phyloP scores from a whole-genome alignment of 2,888 invertebrate genomes.

The Meteorus cinctellus region DNA sequence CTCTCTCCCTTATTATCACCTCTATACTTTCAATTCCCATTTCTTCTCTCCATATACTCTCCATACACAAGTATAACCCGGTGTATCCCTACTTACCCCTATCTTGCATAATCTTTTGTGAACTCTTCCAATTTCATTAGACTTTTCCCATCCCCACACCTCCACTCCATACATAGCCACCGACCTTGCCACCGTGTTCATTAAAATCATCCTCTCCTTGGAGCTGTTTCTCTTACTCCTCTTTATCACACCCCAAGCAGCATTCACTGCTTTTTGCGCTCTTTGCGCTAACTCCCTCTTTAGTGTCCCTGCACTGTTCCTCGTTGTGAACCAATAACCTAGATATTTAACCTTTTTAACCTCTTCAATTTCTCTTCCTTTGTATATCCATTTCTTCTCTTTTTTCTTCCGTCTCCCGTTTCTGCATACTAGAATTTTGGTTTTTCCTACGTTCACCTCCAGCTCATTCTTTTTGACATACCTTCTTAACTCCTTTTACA shows the following conservation, averaged over 20 bases:
- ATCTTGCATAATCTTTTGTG: no score
- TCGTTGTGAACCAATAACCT: constrained; percentile 34
- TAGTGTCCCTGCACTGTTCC: constrained; percentile 26
- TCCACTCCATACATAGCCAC: no score
- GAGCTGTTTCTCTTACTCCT: not conserved
- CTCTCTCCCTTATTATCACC: no score
- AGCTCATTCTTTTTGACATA: constrained; percentile 33
- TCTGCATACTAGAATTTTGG: constrained; percentile 34
- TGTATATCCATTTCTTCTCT: constrained; percentile 20
- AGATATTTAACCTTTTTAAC: constrained; percentile 33
- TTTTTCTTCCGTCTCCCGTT: constrained; percentile 25
- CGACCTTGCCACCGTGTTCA: no score
- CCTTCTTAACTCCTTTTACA: constrained; percentile 31
- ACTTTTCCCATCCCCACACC: no score
- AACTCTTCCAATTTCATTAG: no score
- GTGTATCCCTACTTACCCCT: no score
- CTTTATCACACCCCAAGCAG: constrained; percentile 27
- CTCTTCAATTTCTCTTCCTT: constrained; percentile 23
- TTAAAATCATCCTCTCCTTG: no score
- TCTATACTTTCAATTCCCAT: no score
- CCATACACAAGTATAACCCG: no score
- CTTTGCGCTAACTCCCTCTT: constrained; percentile 8
- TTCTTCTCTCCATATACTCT: no score
- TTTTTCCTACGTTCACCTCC: constrained; percentile 34
- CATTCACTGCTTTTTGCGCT: constrained; percentile 31